These are phyloP conservation scores for Lichenostomus cassidix DNA, from an alignment of 2,113 vertebrate genomes.

Conservation along the genomic window DNA sequence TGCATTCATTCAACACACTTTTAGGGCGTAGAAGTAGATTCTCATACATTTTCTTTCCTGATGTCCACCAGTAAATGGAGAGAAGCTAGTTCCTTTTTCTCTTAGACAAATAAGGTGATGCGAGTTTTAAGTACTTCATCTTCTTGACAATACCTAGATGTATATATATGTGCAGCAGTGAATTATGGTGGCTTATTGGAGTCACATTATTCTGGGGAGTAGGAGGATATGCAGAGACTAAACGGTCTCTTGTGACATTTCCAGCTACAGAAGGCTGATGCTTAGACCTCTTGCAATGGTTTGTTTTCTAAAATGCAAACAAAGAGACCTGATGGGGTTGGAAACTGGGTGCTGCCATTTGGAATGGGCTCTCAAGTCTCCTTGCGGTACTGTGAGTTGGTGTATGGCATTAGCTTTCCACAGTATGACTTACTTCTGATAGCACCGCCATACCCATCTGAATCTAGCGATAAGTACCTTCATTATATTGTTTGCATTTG, in stretches of 20 bases:
- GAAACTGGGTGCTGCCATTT: neutral
- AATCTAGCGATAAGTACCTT: neutral
- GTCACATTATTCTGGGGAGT: neutral
- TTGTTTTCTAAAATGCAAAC: neutral
- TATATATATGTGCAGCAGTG: neutral
- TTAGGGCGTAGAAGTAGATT: neutral
- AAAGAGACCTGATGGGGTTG: neutral
- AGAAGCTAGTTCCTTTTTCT: neutral
- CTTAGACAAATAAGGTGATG: neutral
- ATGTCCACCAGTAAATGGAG: neutral
- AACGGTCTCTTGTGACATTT: slow-evolving; percentile 21
- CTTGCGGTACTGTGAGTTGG: neutral
- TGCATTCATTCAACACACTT: neutral
- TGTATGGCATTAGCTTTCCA: neutral
- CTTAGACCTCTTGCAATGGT: neutral
- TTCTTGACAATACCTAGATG: neutral
- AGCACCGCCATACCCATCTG: neutral
- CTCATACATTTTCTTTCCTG: neutral
- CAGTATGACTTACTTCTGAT: neutral
- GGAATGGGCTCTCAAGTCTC: neutral
- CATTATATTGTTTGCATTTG: neutral
- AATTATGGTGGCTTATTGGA: neutral
- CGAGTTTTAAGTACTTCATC: neutral
- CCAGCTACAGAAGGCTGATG: neutral
- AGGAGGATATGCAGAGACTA: neutral